Base-by-base conservation (phyloP, 1,140 invertebrate genomes). In the Coelopa frigida region DNA sequence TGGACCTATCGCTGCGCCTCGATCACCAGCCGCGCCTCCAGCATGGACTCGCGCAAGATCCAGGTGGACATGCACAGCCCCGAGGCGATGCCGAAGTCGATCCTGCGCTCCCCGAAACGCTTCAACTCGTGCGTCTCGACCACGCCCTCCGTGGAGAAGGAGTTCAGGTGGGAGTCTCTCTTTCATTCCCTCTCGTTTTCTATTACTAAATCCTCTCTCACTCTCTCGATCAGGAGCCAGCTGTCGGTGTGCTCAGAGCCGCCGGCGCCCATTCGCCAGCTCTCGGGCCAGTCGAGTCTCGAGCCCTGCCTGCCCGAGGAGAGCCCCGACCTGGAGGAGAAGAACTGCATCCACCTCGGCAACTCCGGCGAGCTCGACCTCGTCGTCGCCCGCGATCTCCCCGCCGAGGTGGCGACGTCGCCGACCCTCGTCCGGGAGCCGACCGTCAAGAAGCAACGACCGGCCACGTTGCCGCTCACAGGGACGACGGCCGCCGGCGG, bases 241-340 rank as follows among this genome's bases (percentile, higher is more conserved):
- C 38, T 68, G 15, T 68, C 65, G 0, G 63, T 68, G 1, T 68
- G 66, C 47, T 68, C 66, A 6, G 66, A 68, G 48, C 66, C 66
- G 23, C 63, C 61, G 4, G 57, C 59, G 0, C 50, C 64, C 1
- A 51, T 68, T 44, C 60, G 60, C 10, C 66, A 68, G 32, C 44
- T 68, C 20, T 68, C 66, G n/a, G 62, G 66, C 12, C 66, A 68
- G 43, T 66, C 62, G 5, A 68, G 66, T 51, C 53, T 68, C 50
- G 66, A 68, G 46, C 66, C 66, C 1, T 59, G 62, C 0, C 46
- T 68, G 12, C 60, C 61, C n/a, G 66, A 68, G 51, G 66, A 68
- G 41, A 55, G 42, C 21, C 14, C 53, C 1, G 59, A 61, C 14
- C 26, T 57, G 18, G 65, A 68, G 12, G 55, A 66, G n/a, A 46